A percentile compares a stretch with the other conserved stretches of the same genome.
phyloP scores from a whole-genome alignment of 2,113 vertebrate genomes.

The Siphamia tubifer region DNA sequence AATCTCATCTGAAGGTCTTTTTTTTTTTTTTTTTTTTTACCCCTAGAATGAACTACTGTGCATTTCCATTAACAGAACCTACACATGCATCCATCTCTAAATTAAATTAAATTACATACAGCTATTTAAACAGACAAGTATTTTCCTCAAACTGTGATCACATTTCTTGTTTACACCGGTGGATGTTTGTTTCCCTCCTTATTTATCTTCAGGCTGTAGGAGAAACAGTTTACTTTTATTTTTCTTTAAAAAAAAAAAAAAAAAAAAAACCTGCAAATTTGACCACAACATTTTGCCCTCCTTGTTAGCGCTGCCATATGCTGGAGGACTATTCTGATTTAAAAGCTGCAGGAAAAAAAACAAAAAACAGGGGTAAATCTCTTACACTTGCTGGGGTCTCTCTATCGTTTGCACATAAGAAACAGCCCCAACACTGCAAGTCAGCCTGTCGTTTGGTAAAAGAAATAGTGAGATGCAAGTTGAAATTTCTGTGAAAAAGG shows the following conservation, averaged over 20 bases:
- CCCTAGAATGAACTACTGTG: constrained; percentile 48
- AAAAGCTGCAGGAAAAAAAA: constrained; percentile 4
- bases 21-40: too few relatives aligned
- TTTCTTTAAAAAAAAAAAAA: too few relatives aligned
- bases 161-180: background rate
- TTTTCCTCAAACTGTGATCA: background rate
- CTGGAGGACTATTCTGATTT: background rate
- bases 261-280: background rate
- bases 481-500: constrained; percentile 45
- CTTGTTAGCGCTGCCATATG: background rate
- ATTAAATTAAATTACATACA: background rate
- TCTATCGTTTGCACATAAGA: constrained; percentile 7
- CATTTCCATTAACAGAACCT: constrained; percentile 15
- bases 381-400: background rate
- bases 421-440: constrained; percentile 20
- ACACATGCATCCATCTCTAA: background rate
- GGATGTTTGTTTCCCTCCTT: background rate
- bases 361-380: too few relatives aligned
- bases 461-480: constrained; percentile 34
- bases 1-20: constrained; percentile 54
- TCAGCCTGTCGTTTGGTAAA: background rate
- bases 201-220: background rate
- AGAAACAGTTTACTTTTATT: background rate
- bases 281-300: background rate
- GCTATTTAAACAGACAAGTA: background rate